Conservation (phyloP, 2,797 vertebrate species). For the Liparis tanakae region DNA sequence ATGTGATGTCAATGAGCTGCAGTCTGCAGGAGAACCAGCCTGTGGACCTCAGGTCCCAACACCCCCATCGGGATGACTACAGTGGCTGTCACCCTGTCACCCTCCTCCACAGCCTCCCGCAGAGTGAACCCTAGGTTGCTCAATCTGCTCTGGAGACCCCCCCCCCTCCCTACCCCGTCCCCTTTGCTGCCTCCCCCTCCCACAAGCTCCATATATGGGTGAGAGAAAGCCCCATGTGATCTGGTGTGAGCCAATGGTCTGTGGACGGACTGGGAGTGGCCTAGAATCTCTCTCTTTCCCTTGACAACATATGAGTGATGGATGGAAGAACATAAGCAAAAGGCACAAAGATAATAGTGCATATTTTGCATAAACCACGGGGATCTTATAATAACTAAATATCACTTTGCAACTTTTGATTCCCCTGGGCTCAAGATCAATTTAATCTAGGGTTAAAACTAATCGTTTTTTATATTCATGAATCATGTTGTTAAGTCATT, state of each 20-base stretch:
- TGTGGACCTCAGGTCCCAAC: neutral
- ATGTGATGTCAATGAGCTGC: neutral
- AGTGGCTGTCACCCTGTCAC: conserved; percentile 20
- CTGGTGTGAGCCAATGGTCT: conserved; percentile 83
- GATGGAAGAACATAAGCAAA: conserved; percentile 5
- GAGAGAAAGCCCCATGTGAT: conserved; percentile 87
- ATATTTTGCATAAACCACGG: neutral
- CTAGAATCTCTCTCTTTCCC: conserved; percentile 46
- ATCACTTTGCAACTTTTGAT: neutral
- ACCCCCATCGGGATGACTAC: conserved; percentile 22
- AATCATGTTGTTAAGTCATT: neutral
- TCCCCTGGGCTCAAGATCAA: neutral
- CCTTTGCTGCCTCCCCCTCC: neutral
- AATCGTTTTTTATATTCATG: neutral
- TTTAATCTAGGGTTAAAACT: neutral
- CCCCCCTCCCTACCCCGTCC: conserved; percentile 63
- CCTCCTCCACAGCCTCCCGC: conserved; percentile 66
- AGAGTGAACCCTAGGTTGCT: conserved; percentile 70
- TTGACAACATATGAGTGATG: conserved; percentile 43
- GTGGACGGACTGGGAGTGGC: conserved; percentile 78
- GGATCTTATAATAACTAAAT: neutral
- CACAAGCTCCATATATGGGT: conserved; percentile 79
- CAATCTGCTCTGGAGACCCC: conserved; percentile 46
- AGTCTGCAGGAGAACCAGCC: neutral
- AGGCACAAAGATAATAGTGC: neutral